These are phyloP conservation scores for Siniperca obscura DNA, from an alignment of 2,797 vertebrate species.

Conservation along the genomic window DNA sequence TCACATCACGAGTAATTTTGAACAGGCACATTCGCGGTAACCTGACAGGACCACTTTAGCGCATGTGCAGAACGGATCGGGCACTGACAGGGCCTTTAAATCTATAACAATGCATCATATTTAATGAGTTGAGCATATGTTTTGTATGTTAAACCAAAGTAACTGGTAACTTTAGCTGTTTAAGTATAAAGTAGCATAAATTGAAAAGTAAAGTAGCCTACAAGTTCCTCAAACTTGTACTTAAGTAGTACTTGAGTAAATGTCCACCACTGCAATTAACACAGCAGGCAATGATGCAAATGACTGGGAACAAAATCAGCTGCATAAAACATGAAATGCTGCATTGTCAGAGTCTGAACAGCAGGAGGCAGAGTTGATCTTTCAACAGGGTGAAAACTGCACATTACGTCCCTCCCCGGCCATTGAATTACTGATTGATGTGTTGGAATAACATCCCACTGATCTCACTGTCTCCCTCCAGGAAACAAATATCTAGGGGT, in stretches of 20 bases:
- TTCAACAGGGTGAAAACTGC: neutral
- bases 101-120: no score
- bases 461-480: constrained; percentile 15
- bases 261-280: neutral
- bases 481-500: constrained; percentile 19
- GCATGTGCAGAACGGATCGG: no score
- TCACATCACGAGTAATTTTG: no score
- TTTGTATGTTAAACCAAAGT: no score
- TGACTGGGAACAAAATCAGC: neutral
- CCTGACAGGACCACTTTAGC: no score
- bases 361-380: constrained; percentile 50
- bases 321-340: neutral
- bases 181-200: no score
- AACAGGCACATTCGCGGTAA: no score
- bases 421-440: constrained; percentile 4
- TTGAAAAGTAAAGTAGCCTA: neutral
- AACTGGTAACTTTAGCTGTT: no score
- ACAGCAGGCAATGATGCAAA: neutral
- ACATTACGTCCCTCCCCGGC: neutral
- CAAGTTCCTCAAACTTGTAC: neutral
- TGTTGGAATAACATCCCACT: neutral
- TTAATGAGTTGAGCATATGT: no score
- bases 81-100: no score
- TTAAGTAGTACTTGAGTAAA: neutral
- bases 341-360: constrained; percentile 20